phyloP scores from a whole-genome alignment of 2,113 vertebrate genomes.

The Todiramphus saurophagus region DNA sequence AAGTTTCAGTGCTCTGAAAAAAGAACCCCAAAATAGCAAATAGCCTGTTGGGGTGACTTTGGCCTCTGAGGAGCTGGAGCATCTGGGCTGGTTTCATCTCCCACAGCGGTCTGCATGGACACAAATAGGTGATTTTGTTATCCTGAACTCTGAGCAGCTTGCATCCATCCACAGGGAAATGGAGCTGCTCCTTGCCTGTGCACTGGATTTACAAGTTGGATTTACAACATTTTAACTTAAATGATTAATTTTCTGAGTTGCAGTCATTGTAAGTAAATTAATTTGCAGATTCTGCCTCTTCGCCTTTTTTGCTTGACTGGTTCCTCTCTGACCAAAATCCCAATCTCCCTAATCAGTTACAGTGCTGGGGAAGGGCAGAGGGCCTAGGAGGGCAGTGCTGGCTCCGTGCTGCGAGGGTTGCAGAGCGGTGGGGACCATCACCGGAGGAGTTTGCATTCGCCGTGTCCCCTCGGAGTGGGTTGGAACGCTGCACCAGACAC shows the following conservation, averaged over 20 bases:
- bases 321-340: not conserved
- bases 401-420: rapidly evolving
- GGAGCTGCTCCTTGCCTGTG: not conserved
- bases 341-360: rapidly evolving
- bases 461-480: not conserved
- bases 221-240: not conserved
- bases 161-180: not conserved
- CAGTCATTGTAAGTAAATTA: not conserved
- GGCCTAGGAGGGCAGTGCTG: rapidly evolving
- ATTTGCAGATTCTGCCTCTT: not conserved
- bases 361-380: rapidly evolving
- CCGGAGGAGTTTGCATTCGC: not conserved
- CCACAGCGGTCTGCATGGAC: not conserved
- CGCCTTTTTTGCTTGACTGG: not conserved
- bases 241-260: not conserved
- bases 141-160: not conserved
- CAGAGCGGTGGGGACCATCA: rapidly evolving
- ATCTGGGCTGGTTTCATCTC: not conserved
- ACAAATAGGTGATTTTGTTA: not conserved
- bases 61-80: not conserved
- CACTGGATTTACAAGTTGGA: not conserved
- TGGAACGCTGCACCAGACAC: not conserved
- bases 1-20: not conserved
- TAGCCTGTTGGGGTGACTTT: not conserved
- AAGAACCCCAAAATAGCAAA: no score